phyloP scores from a whole-genome alignment of 2,888 invertebrate genomes.

The Cloeon dipterum region DNA sequence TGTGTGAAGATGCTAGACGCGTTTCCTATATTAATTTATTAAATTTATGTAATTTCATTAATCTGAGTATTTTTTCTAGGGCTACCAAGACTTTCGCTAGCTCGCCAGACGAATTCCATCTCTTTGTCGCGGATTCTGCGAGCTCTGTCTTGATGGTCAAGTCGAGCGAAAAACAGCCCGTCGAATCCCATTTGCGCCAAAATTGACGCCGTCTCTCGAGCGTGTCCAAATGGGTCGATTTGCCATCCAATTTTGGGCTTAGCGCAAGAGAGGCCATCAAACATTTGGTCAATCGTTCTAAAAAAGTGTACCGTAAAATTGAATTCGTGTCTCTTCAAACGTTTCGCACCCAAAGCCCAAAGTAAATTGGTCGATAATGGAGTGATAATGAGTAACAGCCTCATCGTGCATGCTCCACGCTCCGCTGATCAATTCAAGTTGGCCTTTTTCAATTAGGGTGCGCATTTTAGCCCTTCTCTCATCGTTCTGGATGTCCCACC shows the following conservation, averaged over 20 bases:
- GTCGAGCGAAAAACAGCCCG: slow-evolving; percentile 62
- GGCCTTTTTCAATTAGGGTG: slow-evolving; percentile 30
- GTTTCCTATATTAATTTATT: slow-evolving; percentile 13
- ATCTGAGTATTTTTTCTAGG: neutral
- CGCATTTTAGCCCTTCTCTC: slow-evolving; percentile 26
- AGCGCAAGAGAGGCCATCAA: slow-evolving; percentile 49
- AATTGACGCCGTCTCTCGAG: slow-evolving; percentile 61
- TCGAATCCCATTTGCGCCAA: slow-evolving; percentile 73
- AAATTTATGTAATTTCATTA: too few relatives aligned
- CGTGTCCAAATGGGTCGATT: slow-evolving; percentile 71
- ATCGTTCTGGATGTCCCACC: slow-evolving; percentile 48
- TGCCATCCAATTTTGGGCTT: slow-evolving; percentile 58
- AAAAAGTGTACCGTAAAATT: too few relatives aligned
- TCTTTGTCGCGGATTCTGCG: slow-evolving; percentile 29
- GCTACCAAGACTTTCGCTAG: slow-evolving; percentile 47
- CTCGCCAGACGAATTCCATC: slow-evolving; percentile 71
- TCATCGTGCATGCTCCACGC: slow-evolving; percentile 76
- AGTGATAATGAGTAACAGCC: slow-evolving; percentile 44
- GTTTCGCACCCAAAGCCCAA: slow-evolving; percentile 38
- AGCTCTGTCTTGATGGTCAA: slow-evolving; percentile 67
- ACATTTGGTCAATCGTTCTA: slow-evolving; percentile 33
- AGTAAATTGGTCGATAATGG: slow-evolving; percentile 49
- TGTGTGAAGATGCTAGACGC: slow-evolving; percentile 25
- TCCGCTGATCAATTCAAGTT: slow-evolving; percentile 51
- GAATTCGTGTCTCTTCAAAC: too few relatives aligned